Base-by-base conservation (phyloP, 2,113 vertebrate genomes). In the Xiphorhynchus elegans region DNA sequence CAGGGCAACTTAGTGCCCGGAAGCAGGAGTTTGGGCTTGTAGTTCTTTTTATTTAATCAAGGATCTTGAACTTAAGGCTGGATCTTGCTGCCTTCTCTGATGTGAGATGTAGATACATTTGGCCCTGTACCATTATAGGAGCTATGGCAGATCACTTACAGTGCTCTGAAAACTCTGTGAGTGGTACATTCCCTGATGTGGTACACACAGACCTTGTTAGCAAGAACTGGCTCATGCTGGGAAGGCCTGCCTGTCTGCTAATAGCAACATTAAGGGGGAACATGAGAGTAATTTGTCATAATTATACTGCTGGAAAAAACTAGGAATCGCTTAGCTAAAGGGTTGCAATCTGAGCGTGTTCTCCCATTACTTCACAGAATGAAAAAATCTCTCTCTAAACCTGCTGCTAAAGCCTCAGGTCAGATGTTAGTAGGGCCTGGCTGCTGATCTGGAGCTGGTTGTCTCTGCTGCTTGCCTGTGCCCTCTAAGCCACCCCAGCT, bases 181-280 rank as follows among this genome's bases (percentile, higher is more conserved):
- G 67, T 17, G 44, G 8, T 42, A 7, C n/a, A 1, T 40, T 91
- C 29, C 82, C 72, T 77, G 17, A 31, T 24, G 50, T 13, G 73
- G 50, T 56, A 69, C 58, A 28, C 46, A 10, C 33, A 87, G 89
- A 64, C 44, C 69, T 68, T 73, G 39, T 78, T 72, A 73, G 73
- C 40, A 58, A 74, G 66, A 67, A 25, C 60, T 31, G 50, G 31
- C 75, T 90, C 93, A 7, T 63, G 68, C 75, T 86, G 78, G 50
- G 84, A 87, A 84, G 78, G 37, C 14, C 74, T 85, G 78, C 78
- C 58, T 88, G 40, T 44, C 78, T 80, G 63, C 70, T 83, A 76
- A 88, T 40, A 82, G 78, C 82, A 70, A 11, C 31, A 13, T 35
- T 90, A 83, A 59, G 47, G 67, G 50, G 31, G 79, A 91, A 78